Evolutionary conservation across 30 jellyfish, hydroid and myxozoan species (phyloP), one percentile per base, ranked within the genome.

Genomic region (Aurelia aurita complex sp. Pacific): DNA sequence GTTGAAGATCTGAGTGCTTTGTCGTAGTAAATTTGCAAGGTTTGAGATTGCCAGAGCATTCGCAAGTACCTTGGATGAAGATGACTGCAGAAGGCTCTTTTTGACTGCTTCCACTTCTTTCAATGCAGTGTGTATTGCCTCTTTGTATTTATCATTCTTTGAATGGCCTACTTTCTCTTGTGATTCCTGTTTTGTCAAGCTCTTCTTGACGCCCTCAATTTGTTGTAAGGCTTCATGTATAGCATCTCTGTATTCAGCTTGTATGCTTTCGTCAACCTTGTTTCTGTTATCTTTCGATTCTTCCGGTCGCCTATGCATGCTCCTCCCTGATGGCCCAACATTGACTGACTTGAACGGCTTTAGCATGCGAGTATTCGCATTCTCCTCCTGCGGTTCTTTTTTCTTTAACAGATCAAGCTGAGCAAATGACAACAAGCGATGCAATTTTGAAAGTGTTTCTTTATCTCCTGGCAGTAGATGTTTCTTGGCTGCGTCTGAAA

Each of bases 11-110:
- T 71, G 63, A 35, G 87, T 84, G 69, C 93, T 84, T 64, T 84
- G 85, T 10, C 78, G 74, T 29, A 84, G 71, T 64, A 84, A 43
- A 55, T 84, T 84, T 16, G 93, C 93, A 10, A 84, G 83, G 36
- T 84, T 84, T 5, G 93, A 84, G 57, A 84, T 77, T 17, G 93
- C 93, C 53, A 84, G 69, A 10, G 93, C 93, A 34, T 67, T 84
- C 9, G 93, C 52, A n/a, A 84, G 60, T 12, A 73, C 38, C 38
- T 74, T 84, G 10, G 79, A 64, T 23, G 93, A 77, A 32, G 93
- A 38, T 3, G 93, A 17, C 69, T 84, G 77, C 93, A 84, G 46
- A 10, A 84, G 76, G 75, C 87, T 84, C 70, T 84, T 84, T 57
- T 68, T 69, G 15, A 84, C 85, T 0, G 87, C 87, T 5, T 67